A percentile compares a stretch with the other conserved stretches of the same genome.
Conservation (phyloP, 2,113 vertebrate species). For the Isichthys henryi region DNA sequence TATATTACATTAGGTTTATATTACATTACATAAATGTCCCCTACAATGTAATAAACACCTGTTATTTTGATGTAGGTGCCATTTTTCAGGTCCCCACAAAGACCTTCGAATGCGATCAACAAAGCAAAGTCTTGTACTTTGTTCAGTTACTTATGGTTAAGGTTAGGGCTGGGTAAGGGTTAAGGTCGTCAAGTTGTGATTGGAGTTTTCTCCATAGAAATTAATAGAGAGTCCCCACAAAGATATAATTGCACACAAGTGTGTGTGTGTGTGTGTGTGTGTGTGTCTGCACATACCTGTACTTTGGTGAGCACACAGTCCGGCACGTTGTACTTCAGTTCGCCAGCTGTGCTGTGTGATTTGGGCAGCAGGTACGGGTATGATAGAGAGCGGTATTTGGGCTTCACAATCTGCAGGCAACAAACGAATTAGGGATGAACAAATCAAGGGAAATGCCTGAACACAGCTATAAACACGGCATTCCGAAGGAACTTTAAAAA, state of each 20-base stretch:
- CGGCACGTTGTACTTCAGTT: conserved; percentile 75
- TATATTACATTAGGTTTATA: background rate
- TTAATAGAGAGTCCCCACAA: too few relatives aligned
- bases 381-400: conserved; percentile 81
- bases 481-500: background rate
- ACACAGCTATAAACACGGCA: background rate
- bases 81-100: too few relatives aligned
- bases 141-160: too few relatives aligned
- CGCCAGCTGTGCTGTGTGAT: conserved; percentile 74
- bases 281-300: conserved; percentile 60
- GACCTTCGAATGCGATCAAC: too few relatives aligned
- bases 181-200: too few relatives aligned
- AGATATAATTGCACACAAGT: too few relatives aligned
- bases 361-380: conserved; percentile 89
- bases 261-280: background rate
- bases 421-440: background rate
- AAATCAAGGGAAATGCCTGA: background rate
- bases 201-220: too few relatives aligned
- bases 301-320: conserved; percentile 62
- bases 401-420: conserved; percentile 75
- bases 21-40: background rate
- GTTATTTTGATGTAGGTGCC: too few relatives aligned
- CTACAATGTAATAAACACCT: too few relatives aligned
- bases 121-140: too few relatives aligned
- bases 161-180: too few relatives aligned